These are phyloP conservation scores for Liodrosophila aerea DNA, from an alignment of 2,888 invertebrate genomes.

Conservation along the genomic window DNA sequence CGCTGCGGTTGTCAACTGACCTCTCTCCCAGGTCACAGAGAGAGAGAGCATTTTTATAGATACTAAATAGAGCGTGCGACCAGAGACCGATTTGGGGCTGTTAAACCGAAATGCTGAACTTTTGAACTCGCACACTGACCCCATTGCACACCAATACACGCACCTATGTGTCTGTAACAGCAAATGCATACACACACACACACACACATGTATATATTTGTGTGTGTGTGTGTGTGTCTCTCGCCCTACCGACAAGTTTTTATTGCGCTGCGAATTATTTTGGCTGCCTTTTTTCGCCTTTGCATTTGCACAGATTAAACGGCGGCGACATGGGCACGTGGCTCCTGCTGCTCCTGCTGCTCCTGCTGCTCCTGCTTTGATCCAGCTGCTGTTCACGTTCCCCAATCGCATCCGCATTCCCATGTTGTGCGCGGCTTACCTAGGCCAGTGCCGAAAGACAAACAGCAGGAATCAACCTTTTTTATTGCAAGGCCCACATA, in stretches of 20 bases:
- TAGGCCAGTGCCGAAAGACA: conserved; percentile 40
- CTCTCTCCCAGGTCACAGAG: conserved; percentile 5
- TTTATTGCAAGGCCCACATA: conserved; percentile 22
- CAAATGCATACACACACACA: neutral
- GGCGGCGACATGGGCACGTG: conserved; percentile 48
- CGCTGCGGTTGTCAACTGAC: conserved; percentile 39
- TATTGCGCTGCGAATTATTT: conserved; percentile 64
- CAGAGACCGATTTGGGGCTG: conserved; percentile 40
- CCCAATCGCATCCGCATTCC: conserved; percentile 25
- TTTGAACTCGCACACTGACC: conserved; percentile 74
- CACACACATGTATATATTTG: conserved; percentile 9
- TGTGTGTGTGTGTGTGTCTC: neutral
- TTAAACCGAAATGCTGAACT: conserved; percentile 62
- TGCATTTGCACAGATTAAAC: conserved; percentile 66
- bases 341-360: conserved; percentile 5
- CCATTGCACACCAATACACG: conserved; percentile 39
- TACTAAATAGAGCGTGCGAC: too few relatives aligned
- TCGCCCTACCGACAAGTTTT: conserved; percentile 3
- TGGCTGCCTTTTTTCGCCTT: conserved; percentile 29
- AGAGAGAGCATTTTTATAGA: neutral
- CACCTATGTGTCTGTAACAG: neutral
- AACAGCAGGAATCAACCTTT: conserved; percentile 40
- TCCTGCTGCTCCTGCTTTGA: neutral
- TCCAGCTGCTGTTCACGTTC: neutral
- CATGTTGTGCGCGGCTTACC: conserved; percentile 29